These are phyloP conservation scores for Ceryle rudis DNA, from an alignment of 2,797 vertebrate genomes.

Conservation along the genomic window DNA sequence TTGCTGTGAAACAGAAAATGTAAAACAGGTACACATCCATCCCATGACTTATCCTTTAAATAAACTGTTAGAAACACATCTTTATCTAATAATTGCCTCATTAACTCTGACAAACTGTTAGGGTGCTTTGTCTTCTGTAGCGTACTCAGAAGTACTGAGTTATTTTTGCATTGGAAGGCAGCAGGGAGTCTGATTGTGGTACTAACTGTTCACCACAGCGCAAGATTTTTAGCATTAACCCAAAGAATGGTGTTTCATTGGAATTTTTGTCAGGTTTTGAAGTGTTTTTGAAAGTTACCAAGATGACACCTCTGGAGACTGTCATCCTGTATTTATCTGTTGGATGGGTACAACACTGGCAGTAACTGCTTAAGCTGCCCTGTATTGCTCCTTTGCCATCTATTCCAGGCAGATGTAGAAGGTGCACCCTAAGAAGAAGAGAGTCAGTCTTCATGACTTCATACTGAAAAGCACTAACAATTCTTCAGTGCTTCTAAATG, in stretches of 20 bases:
- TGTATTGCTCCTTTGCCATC: neutral
- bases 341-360: neutral
- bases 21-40: neutral
- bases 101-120: neutral
- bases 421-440: neutral
- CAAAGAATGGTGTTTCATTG: neutral
- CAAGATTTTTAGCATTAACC: neutral
- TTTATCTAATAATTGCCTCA: neutral
- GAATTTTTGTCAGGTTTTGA: neutral
- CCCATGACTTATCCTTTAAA: neutral
- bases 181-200: slow-evolving; percentile 3
- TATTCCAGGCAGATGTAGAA: neutral
- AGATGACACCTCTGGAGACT: neutral
- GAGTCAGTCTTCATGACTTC: neutral
- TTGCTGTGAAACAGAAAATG: neutral
- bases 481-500: neutral
- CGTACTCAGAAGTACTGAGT: neutral
- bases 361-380: neutral
- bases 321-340: neutral
- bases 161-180: slow-evolving; percentile 41
- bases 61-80: neutral
- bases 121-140: neutral
- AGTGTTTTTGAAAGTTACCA: neutral
- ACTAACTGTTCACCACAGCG: neutral
- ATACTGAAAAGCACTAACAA: neutral